Base-by-base conservation (phyloP, 2,797 vertebrate species). In the Danio albolineatus region DNA sequence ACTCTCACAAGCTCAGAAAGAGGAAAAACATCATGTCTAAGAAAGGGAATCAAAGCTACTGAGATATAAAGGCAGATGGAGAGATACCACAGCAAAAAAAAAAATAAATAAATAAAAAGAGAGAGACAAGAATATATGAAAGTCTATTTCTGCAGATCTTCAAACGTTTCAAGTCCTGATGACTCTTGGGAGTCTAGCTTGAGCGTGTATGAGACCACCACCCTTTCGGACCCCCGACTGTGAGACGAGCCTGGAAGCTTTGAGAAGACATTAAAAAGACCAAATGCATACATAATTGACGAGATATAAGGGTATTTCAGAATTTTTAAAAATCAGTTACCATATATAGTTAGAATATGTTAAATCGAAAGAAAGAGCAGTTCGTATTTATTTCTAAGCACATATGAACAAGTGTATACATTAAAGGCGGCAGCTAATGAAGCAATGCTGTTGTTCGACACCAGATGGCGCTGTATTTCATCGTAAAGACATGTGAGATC, bases 41-140 rank as follows among this genome's bases (percentile, higher is more conserved):
- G 86, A 89, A 89, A 89, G 88, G 89, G 78, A 78, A 85, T 80
- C 46, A 85, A 89, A 89, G 90, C 81, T 88, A 87, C 88, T 85
- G 82, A 84, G 87, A 89, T 85, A 83, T 86, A 89, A 81, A 89
- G 82, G 82, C 87, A 90, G 88, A 90, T 89, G 79, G 89, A 90
- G 86, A 81, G 71, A 83, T 86, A 82, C 80, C 85, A 88, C 78
- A 85, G 83, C 81, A 87, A 86, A 86, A 86, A 21, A 84, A 86
- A 84, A 86, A 87, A 88, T 87, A 87, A 83, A 90, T 85, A 89
- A 57, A 70, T 74, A 83, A 86, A 81, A 81, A 81, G 74, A 75
- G 70, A 81, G 74, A 75, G 70, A 84, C 80, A 78, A 79, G 28
- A 71, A 61, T 5, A 60, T 51, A 44, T 77, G 8, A n/a, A n/a